A percentile compares a stretch with the other conserved stretches of the same genome.
phyloP scores from a whole-genome alignment of 2,797 vertebrate species.

The Muraenolepis orangiensis region DNA sequence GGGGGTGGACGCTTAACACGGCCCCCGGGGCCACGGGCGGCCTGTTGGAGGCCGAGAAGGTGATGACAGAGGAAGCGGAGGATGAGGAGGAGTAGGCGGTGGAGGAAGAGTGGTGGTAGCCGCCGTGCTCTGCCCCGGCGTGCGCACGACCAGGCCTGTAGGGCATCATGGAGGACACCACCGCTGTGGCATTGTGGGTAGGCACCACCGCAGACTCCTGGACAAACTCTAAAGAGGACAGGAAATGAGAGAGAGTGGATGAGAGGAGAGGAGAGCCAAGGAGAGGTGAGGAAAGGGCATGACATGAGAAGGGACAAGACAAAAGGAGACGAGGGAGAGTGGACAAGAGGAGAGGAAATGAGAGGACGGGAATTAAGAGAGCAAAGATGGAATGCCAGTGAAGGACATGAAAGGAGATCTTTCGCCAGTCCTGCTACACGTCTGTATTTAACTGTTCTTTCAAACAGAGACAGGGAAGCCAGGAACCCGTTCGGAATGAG shows the following conservation, averaged over 20 bases:
- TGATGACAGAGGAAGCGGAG: slow-evolving; percentile 29
- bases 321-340: no score
- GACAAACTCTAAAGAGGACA: slow-evolving; percentile 57
- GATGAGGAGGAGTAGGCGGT: slow-evolving; percentile 37
- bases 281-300: not conserved
- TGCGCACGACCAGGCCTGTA: slow-evolving; percentile 77
- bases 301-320: not conserved
- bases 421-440: not conserved
- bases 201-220: slow-evolving; percentile 71
- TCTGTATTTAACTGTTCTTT: not conserved
- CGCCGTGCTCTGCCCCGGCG: slow-evolving; percentile 62
- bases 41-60: slow-evolving; percentile 69
- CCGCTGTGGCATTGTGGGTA: slow-evolving; percentile 61
- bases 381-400: not conserved
- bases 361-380: not conserved
- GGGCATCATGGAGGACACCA: slow-evolving; percentile 72
- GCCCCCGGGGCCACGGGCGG: slow-evolving; percentile 69
- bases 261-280: not conserved
- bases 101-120: slow-evolving; percentile 36
- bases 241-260: not conserved
- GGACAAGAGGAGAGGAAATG: not conserved
- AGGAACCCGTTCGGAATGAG: slow-evolving; percentile 10
- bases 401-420: not conserved
- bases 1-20: slow-evolving; percentile 57
- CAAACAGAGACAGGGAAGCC: not conserved